Evolutionary conservation across 2,888 invertebrate species (phyloP).

Genomic region (Empis livida): DNA sequence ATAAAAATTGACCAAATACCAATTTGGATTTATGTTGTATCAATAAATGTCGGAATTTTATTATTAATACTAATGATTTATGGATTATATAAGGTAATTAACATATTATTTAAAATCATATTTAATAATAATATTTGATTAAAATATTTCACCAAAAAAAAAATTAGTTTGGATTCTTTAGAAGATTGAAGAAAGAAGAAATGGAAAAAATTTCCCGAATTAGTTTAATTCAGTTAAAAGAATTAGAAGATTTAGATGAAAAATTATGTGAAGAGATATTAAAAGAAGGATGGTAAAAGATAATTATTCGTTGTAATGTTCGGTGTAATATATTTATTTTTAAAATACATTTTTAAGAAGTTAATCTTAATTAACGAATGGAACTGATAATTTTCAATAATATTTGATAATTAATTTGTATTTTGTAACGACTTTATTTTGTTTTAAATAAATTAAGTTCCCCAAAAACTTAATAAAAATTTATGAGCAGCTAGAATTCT

Average conservation of each 20-base stretch:
- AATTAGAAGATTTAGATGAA: neutral
- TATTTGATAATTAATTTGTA: too few species aligned
- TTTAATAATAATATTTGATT: neutral
- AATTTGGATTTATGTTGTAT: conserved; percentile 29
- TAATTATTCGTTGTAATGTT: too few species aligned
- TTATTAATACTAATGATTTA: conserved; percentile 22
- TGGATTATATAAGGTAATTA: conserved; percentile 17
- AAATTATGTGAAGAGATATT: neutral
- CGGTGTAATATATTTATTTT: neutral
- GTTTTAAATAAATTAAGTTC: too few species aligned
- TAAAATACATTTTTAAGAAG: neutral
- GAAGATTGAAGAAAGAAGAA: conserved; percentile 28
- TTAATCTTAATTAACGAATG: neutral
- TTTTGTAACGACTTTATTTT: too few species aligned
- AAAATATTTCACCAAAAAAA: too few species aligned
- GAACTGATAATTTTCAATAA: too few species aligned
- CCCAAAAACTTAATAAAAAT: neutral
- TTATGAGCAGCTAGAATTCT: neutral
- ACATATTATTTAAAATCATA: neutral
- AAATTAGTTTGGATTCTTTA: conserved; percentile 33
- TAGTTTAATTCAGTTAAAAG: neutral
- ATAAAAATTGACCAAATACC: conserved; percentile 13
- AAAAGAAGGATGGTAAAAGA: neutral
- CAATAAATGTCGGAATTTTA: conserved; percentile 25
- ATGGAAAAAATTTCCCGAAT: conserved; percentile 17